phyloP scores from a whole-genome alignment of 1,140 invertebrate species.

The Diploscapter pachys region DNA sequence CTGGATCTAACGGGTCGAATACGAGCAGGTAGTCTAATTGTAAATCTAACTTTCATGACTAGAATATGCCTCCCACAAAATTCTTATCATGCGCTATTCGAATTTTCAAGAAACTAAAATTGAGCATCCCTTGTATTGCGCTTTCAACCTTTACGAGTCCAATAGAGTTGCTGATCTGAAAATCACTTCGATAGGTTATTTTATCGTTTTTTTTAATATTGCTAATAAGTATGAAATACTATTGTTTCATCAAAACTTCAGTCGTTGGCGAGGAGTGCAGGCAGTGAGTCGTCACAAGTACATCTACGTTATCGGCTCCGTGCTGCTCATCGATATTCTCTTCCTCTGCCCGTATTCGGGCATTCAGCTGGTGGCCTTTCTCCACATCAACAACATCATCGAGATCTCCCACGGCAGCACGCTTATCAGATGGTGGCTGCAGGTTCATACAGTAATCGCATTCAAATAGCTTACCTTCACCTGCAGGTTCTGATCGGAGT shows the following conservation, averaged over 20 bases:
- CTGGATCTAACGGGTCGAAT: conserved; percentile 23
- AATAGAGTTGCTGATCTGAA: conserved; percentile 24
- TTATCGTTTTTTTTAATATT: too few relatives aligned
- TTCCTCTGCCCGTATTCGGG: conserved; percentile 58
- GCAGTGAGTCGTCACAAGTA: conserved; percentile 59
- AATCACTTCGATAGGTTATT: conserved; percentile 21
- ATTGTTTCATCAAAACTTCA: too few relatives aligned
- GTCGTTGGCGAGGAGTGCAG: conserved; percentile 32
- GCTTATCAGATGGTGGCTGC: conserved; percentile 54
- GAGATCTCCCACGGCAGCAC: conserved; percentile 45
- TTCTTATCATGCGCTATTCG: background rate
- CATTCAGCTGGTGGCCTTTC: conserved; percentile 53
- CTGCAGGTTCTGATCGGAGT: conserved; percentile 54
- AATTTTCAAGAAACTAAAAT: background rate
- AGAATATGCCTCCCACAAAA: too few relatives aligned
- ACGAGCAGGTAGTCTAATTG: conserved; percentile 18
- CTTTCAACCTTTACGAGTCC: conserved; percentile 25
- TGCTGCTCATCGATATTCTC: conserved; percentile 57
- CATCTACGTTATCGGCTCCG: conserved; percentile 56
- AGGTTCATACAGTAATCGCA: conserved; percentile 30
- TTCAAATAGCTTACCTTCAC: background rate
- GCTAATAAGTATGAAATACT: too few relatives aligned
- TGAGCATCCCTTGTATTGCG: too few relatives aligned
- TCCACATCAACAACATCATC: conserved; percentile 55
- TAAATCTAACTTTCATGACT: conserved; percentile 3